phyloP scores from a whole-genome alignment of 1,140 invertebrate genomes.

The Caenorhabditis inopinata region DNA sequence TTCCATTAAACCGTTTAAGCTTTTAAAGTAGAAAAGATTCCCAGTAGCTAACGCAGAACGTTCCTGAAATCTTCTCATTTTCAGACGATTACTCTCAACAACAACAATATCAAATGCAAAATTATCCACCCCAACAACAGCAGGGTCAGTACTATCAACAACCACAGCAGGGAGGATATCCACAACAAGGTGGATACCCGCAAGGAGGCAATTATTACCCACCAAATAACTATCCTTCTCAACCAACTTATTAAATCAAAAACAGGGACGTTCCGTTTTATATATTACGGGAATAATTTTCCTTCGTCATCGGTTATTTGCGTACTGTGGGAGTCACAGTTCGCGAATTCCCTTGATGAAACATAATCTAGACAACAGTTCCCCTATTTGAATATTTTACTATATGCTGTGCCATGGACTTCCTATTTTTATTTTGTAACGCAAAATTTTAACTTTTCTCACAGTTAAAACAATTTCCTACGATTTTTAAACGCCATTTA shows the following conservation, averaged over 20 bases:
- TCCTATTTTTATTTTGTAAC: too few species aligned
- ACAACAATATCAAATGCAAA: slow-evolving; percentile 26
- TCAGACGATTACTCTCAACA: slow-evolving; percentile 11
- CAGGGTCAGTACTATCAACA: neutral
- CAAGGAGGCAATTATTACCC: slow-evolving; percentile 2
- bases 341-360: too few species aligned
- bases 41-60: too few species aligned
- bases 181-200: neutral
- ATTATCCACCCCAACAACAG: slow-evolving; percentile 22
- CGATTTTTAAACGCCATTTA: neutral
- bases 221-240: neutral
- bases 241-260: neutral
- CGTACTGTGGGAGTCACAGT: too few species aligned
- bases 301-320: too few species aligned
- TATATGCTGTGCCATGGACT: neutral
- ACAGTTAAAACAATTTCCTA: neutral
- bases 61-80: too few species aligned
- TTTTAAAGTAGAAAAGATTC: too few species aligned
- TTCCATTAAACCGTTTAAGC: too few species aligned
- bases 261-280: too few species aligned
- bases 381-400: neutral
- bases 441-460: neutral
- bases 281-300: neutral
- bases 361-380: too few species aligned
- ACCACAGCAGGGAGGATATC: neutral